Base-by-base conservation (phyloP, 2,888 invertebrate species). In the Pocota personata region DNA sequence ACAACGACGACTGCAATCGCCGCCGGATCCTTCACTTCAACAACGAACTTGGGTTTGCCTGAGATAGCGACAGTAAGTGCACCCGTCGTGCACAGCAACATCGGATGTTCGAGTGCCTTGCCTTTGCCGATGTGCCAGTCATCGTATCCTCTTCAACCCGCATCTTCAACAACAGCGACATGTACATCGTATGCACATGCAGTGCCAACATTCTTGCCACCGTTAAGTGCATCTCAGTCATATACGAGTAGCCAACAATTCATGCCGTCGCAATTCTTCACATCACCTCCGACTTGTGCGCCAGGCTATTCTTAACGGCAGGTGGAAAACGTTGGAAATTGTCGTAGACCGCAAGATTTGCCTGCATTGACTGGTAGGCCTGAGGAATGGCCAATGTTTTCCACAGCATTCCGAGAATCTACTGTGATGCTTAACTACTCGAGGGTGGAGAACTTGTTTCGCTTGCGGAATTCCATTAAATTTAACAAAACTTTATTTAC, bases 321-420 rank as follows among this genome's bases (percentile, higher is more conserved):
- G 32, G 48, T 3, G 10, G 71, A 57, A 58, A 71, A 57, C 32
- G 19, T 7, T 5, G 32, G 58, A 16, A 57, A 12, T 71, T 30
- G 40, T 48, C 50, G 57, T 24, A 64, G 58, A 50, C 21, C 58
- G 19, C 60, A 64, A 30, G 77, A 67, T 24, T 37, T 72, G 24
- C 64, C 43, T 27, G 6, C 14, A 24, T 79, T 79, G 55, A 62
- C 52, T 8, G 72, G 77, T 24, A 48, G 78, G 19, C 50, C 78
- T 12, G 55, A 73, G 67, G 72, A 80, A 37, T 80, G 73, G 73
- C 66, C 80, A 35, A 64, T 73, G 60, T 78, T 78, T 10, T 60
- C 40, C 12, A 64, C 46, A 6, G 73, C 80, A 4, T 73, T 73
- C 50, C 50, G 21, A 21, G 64, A 80, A 32, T 72, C 72, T 3